phyloP scores from a whole-genome alignment of 2,888 invertebrate species.

The Brachycybe producta region DNA sequence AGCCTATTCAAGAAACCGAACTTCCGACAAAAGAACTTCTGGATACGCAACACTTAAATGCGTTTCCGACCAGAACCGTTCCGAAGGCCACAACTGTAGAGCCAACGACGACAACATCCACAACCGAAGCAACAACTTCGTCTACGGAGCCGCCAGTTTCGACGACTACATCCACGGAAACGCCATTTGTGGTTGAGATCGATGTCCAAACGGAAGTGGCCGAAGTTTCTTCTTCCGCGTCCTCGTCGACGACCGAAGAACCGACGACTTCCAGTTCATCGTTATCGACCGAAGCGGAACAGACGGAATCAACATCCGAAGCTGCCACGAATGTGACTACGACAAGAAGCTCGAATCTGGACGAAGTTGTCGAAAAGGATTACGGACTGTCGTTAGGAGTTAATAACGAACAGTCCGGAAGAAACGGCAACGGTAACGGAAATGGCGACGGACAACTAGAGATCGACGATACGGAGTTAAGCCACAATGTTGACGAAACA shows the following conservation, averaged over 20 bases:
- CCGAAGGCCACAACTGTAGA: not conserved
- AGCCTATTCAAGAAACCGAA: not conserved
- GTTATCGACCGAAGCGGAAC: too few species aligned
- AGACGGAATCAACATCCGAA: slow-evolving; percentile 1
- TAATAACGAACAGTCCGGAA: not conserved
- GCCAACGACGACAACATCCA: not conserved
- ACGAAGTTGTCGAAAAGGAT: slow-evolving; percentile 14
- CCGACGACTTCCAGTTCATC: too few species aligned
- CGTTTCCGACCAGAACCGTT: too few species aligned
- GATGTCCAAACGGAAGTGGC: too few species aligned
- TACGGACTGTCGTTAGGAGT: slow-evolving; percentile 3
- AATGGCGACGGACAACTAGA: not conserved
- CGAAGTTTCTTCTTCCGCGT: too few species aligned
- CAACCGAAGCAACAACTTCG: not conserved
- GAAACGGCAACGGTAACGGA: not conserved
- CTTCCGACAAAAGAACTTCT: not conserved
- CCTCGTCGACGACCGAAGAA: too few species aligned
- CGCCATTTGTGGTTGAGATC: too few species aligned
- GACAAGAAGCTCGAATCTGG: not conserved
- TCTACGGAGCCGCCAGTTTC: not conserved
- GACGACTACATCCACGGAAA: not conserved
- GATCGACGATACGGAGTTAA: not conserved
- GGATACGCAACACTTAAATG: too few species aligned
- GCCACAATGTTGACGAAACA: not conserved
- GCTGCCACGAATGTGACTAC: not conserved